Evolutionary conservation across 2,113 vertebrate genomes (phyloP).

Genomic region (Triplophysa rosa): DNA sequence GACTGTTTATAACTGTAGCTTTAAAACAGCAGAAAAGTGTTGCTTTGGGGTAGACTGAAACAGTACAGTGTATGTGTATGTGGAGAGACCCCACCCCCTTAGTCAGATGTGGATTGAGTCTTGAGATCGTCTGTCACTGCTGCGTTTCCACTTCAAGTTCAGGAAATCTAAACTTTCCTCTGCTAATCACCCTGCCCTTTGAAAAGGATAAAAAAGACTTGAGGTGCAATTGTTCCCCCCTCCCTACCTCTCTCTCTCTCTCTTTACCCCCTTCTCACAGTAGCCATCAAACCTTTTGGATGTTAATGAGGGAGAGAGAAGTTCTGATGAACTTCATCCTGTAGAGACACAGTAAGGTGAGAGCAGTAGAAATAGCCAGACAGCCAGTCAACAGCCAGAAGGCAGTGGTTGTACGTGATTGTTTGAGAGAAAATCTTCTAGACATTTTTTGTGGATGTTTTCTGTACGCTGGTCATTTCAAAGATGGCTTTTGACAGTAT

Average conservation of each 20-base stretch:
- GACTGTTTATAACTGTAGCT: constrained; percentile 39
- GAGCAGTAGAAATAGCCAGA: constrained; percentile 1
- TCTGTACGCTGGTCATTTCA: too few relatives aligned
- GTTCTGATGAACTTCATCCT: constrained; percentile 48
- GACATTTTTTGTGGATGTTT: too few relatives aligned
- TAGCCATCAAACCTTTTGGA: constrained; percentile 70
- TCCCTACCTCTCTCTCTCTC: constrained; percentile 24
- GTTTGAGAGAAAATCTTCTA: neutral
- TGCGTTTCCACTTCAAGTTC: constrained; percentile 81
- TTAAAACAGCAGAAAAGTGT: constrained; percentile 33
- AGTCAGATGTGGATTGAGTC: constrained; percentile 75
- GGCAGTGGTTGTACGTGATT: neutral
- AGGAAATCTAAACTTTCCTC: constrained; percentile 82
- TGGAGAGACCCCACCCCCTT: neutral
- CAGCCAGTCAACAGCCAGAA: neutral
- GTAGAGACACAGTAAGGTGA: constrained; percentile 18
- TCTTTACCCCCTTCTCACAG: constrained; percentile 55
- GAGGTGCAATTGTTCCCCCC: constrained; percentile 64
- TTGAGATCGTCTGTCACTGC: constrained; percentile 75
- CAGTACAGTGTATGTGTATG: neutral
- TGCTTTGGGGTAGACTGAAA: constrained; percentile 16
- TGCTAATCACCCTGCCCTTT: constrained; percentile 72
- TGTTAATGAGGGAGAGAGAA: constrained; percentile 67
- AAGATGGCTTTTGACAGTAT: neutral
- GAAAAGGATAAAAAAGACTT: constrained; percentile 76